A percentile compares a stretch with the other conserved stretches of the same genome.
phyloP scores from a whole-genome alignment of 1,140 invertebrate species.

The Thaumatotibia leucotreta region DNA sequence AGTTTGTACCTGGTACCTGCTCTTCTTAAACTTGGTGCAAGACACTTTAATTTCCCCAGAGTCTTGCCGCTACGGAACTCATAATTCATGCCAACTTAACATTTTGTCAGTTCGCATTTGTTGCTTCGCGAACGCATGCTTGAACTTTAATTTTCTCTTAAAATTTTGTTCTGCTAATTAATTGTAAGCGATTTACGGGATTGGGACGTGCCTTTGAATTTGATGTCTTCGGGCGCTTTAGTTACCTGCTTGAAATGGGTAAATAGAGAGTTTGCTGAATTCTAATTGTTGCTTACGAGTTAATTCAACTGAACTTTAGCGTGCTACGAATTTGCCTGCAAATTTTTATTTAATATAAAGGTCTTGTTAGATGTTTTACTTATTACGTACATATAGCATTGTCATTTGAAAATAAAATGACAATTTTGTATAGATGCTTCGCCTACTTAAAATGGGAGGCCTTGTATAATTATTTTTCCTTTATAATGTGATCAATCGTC shows the following conservation, averaged over 20 bases:
- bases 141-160: constrained; percentile 38
- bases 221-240: background rate
- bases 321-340: background rate
- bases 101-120: constrained; percentile 70
- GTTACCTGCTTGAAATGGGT: background rate
- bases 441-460: too few species aligned
- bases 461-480: too few species aligned
- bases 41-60: constrained; percentile 72
- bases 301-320: background rate
- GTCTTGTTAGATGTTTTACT: background rate
- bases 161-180: constrained; percentile 39
- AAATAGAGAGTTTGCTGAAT: background rate
- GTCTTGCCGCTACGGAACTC: constrained; percentile 48
- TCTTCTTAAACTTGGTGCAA: constrained; percentile 68
- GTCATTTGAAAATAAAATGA: too few species aligned
- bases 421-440: too few species aligned
- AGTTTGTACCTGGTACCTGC: constrained; percentile 38
- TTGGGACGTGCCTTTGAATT: constrained; percentile 20
- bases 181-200: constrained; percentile 24
- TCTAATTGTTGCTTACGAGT: background rate
- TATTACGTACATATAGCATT: too few species aligned
- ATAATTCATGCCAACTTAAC: constrained; percentile 72
- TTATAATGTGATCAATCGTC: too few species aligned
- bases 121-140: constrained; percentile 40
- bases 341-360: background rate